Base-by-base conservation (phyloP, 2,888 invertebrate species). In the Anorthoa munda region DNA sequence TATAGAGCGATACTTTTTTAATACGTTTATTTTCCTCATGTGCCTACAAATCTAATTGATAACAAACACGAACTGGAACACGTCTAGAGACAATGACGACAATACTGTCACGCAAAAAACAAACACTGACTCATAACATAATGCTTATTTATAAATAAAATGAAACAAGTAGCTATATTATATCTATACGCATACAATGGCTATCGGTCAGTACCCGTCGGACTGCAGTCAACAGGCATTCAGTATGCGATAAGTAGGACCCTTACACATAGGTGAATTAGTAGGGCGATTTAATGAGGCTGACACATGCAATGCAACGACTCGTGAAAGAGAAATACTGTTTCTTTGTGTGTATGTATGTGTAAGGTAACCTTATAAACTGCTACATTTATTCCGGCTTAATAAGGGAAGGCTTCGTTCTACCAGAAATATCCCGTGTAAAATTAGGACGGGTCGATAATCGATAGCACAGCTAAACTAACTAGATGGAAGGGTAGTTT, bases 151-250 rank as follows among this genome's bases (percentile, higher is more conserved):
- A 72, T 64, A 68, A 50, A 81, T 53, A 60, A 59, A 77, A 50
- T 23, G 21, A 58, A 66, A 72, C 21, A 31, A 82, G 70, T 21
- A 66, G 26, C 55, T 64, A 59, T 15, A 46, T 26, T 55, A 23
- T 65, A 67, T 66, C 31, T 53, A 82, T 53, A 55, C 39, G 26
- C 39, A 18, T 3, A 53, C 45, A 51, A 31, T 15, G 15, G 45
- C 26, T 70, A 59, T 81, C 79, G 71, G 83, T 81, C 74, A 83
- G 48, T 66, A 65, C 50, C 48, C 74, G 81, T n/a, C 31, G 26
- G 70, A 66, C 53, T 60, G 69, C 65, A 66, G 78, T 68, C 65
- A 68, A 73, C 60, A 70, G 61, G 56, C 23, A 55, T 45, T 21
- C 39, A 51, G 39, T 39, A 39, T 4, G 53, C 55, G 67, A 79